Percentiles rank a stretch among this genome's conserved stretches.
phyloP scores from a whole-genome alignment of 1,140 invertebrate genomes.

The Streblospio benedicti region DNA sequence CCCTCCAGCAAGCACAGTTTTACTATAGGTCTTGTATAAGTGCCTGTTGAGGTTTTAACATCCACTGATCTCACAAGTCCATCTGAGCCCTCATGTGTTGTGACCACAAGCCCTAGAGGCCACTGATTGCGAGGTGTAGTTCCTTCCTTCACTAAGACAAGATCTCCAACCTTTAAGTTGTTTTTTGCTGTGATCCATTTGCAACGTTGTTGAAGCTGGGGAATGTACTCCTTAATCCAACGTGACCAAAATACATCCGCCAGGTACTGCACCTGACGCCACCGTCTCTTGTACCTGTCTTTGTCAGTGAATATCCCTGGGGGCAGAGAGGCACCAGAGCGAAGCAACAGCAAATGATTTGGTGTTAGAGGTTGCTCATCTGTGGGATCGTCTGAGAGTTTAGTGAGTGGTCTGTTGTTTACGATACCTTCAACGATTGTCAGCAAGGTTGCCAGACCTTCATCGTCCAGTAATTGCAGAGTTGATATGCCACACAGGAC shows the following conservation, averaged over 20 bases:
- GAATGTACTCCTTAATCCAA: background rate
- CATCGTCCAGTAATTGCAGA: background rate
- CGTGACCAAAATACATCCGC: background rate
- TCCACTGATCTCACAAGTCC: background rate
- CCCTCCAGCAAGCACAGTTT: background rate
- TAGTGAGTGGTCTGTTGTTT: background rate
- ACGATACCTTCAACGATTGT: background rate
- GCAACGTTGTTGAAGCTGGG: background rate
- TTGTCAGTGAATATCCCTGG: background rate
- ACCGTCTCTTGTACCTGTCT: background rate
- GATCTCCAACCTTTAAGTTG: background rate
- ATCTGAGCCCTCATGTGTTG: background rate
- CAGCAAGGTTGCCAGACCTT: background rate
- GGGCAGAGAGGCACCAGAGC: background rate
- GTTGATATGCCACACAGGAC: background rate
- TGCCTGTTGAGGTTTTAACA: background rate
- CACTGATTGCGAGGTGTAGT: background rate
- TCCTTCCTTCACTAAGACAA: background rate
- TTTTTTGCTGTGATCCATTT: background rate
- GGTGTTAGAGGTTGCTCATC: background rate
- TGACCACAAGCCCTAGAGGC: background rate
- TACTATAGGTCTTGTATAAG: background rate
- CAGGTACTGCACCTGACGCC: background rate
- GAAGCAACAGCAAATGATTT: background rate
- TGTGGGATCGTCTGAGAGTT: background rate